phyloP scores from a whole-genome alignment of 2,797 vertebrate genomes.

The Hypotaenidia philippensis region DNA sequence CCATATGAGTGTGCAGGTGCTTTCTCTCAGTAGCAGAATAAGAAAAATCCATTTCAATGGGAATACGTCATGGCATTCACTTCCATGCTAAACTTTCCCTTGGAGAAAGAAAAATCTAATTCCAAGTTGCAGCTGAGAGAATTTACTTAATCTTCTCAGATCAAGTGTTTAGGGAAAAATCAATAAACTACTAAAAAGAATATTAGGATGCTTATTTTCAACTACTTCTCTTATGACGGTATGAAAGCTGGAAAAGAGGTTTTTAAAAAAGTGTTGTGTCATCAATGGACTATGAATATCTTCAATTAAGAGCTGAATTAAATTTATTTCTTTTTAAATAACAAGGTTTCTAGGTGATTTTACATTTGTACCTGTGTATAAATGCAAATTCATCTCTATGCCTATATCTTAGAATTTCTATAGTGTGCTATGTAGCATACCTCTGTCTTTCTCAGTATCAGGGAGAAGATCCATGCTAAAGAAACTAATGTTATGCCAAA shows the following conservation, averaged over 20 bases:
- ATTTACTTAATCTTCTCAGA: background rate
- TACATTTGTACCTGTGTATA: background rate
- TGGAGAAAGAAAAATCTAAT: background rate
- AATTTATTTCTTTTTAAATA: background rate
- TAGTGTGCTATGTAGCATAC: background rate
- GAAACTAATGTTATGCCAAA: background rate
- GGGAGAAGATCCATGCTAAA: background rate
- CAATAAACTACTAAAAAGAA: background rate
- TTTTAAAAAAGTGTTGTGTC: background rate
- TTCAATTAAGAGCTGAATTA: background rate
- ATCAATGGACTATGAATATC: background rate
- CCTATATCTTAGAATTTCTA: background rate
- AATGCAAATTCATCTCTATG: background rate
- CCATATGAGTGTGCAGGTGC: background rate
- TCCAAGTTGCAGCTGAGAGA: background rate
- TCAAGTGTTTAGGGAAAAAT: background rate
- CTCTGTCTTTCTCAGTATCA: background rate
- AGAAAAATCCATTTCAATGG: background rate
- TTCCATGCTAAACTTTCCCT: background rate
- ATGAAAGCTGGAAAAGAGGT: background rate
- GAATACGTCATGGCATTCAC: background rate
- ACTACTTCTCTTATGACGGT: background rate
- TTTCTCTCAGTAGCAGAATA: background rate
- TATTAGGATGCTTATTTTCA: background rate
- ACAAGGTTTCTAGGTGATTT: background rate